Percentiles rank a stretch among this genome's conserved stretches.
Conservation (phyloP, 2,888 invertebrate genomes). For the Tubulanus polymorphus region DNA sequence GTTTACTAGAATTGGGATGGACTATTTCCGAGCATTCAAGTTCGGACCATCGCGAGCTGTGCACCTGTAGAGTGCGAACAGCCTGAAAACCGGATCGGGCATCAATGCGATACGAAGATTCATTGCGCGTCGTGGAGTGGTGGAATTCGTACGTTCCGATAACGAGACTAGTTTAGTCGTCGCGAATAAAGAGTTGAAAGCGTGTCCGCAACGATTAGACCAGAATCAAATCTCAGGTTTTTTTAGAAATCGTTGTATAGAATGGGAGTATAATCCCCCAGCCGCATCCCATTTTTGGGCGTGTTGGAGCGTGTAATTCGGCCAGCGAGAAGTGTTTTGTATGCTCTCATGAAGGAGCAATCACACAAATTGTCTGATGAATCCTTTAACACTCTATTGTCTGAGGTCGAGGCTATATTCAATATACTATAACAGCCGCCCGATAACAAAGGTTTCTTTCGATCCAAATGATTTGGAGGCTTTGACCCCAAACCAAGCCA, state of each 20-base stretch:
- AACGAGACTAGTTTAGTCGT: not conserved
- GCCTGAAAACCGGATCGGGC: not conserved
- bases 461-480: no score
- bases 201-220: not conserved
- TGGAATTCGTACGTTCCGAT: not conserved
- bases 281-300: no score
- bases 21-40: not conserved
- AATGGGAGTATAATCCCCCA: not conserved
- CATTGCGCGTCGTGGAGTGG: not conserved
- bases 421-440: no score
- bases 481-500: no score
- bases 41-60: not conserved
- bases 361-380: no score
- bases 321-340: no score
- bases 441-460: no score
- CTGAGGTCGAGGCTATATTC: no score
- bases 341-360: no score
- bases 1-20: conserved; percentile 1
- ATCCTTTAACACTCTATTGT: no score
- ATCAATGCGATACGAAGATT: not conserved
- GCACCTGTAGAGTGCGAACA: not conserved
- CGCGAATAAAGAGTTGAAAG: not conserved
- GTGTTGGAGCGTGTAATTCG: no score
- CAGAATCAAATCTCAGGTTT: not conserved
- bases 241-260: not conserved